A percentile compares a stretch with the other conserved stretches of the same genome.
phyloP scores from a whole-genome alignment of 2,113 vertebrate genomes.

The Mesoclemmys tuberculata region DNA sequence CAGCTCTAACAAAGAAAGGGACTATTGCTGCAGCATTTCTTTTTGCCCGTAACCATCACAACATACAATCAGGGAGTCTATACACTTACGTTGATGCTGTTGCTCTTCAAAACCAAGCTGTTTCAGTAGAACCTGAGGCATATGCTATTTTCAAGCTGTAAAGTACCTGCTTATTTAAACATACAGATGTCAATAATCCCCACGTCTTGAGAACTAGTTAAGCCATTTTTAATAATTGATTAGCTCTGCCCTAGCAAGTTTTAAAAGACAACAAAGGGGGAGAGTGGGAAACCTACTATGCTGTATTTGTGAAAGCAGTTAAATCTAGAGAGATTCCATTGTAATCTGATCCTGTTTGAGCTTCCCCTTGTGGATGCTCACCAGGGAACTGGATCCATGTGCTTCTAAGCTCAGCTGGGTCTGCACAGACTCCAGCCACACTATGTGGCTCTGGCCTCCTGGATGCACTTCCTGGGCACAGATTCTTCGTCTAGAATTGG shows the following conservation, averaged over 20 bases:
- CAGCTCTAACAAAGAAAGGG: slow-evolving; percentile 33
- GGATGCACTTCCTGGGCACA: neutral
- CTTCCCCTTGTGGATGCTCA: neutral
- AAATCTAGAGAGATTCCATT: neutral
- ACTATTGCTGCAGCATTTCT: slow-evolving; percentile 30
- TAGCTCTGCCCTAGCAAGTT: slow-evolving; percentile 29
- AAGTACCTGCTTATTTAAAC: slow-evolving; percentile 71
- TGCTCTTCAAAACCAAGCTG: slow-evolving; percentile 60
- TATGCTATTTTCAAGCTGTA: slow-evolving; percentile 66
- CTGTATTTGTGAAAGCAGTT: neutral
- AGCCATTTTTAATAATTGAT: slow-evolving; percentile 59
- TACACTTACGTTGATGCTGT: slow-evolving; percentile 46
- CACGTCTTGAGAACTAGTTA: slow-evolving; percentile 49
- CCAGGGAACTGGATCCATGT: neutral
- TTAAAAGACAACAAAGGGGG: slow-evolving; percentile 19
- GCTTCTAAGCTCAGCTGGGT: neutral
- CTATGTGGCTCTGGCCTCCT: neutral
- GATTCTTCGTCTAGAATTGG: neutral
- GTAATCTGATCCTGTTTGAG: neutral
- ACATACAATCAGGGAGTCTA: slow-evolving; percentile 66
- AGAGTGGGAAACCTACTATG: neutral
- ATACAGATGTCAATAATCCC: slow-evolving; percentile 66
- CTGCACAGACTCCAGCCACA: neutral
- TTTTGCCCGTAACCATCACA: slow-evolving; percentile 56
- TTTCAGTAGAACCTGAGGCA: slow-evolving; percentile 61